Base-by-base conservation (phyloP, 2,888 invertebrate genomes). In the Troglohyphantes excavatus region DNA sequence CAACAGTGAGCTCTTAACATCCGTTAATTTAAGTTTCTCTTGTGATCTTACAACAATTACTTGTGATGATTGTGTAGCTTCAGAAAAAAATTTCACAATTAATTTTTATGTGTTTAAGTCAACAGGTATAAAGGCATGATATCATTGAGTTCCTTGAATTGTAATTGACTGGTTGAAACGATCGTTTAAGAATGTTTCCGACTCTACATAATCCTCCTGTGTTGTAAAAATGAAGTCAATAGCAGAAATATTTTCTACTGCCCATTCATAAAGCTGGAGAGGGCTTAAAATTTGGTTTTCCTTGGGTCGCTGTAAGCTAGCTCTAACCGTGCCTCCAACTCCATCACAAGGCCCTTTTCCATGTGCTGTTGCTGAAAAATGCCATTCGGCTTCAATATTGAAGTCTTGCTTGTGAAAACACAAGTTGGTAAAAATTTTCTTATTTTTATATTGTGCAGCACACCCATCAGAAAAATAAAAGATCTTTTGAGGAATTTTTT, bases 401-500 rank as follows among this genome's bases (percentile, higher is more conserved):
- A 92, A 92, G 76, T 92, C 92, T 2, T 33, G 68, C 92, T 92
- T 33, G 68, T 92, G 92, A 39, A 73, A 70, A 27, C 90, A 81
- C 2, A 46, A 17, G 17, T 46, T 46, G 6, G 11, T 3, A 46
- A 17, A 92, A 63, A 33, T 92, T 92, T 92, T 92, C 27, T 43
- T 90, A 46, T 92, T 92, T 81, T 92, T 92, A 29, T 92, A 92
- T 68, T 92, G 92, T 2, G 68, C 63, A 9, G 90, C 91, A 63
- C 81, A 85, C 2, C 46, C 46, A 39, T 46, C 46, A 92, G 92
- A 73, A 92, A 92, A 46, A 89, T 81, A 23, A 92, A 90, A 82
- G 11, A n/a, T 39, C 21, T 43, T 39, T 19, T 7, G 17, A 11
- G n/a, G n/a, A 5, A 2, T 43, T 43, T 13, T 23, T 19, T 2